Base-by-base conservation (phyloP, 2,888 invertebrate species). In the Eulithis prunata region DNA sequence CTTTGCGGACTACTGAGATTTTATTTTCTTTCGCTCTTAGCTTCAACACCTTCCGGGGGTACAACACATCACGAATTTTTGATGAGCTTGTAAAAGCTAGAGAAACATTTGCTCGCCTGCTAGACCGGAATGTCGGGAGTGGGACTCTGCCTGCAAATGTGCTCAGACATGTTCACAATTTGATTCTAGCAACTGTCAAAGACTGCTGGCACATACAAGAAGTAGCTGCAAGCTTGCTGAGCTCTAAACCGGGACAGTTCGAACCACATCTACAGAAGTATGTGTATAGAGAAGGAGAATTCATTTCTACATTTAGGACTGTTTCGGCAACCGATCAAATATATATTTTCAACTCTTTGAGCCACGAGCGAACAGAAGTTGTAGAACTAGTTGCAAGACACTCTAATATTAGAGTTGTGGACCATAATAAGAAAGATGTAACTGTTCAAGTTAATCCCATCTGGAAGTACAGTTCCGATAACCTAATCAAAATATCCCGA, bases 41-140 rank as follows among this genome's bases (percentile, higher is more conserved):
- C 80, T 94, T 94, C 8, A 96, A 86, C 58, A 76, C 76, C 10
- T 86, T 89, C 95, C 6, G 94, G 94, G 66, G 95, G 94, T 82
- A 93, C 81, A 82, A 94, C 83, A 75, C 87, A 82, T 77, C 93
- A 75, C 73, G 94, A 92, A 76, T 95, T 94, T 78, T 94, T 94
- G 73, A 78, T 4, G 76, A 80, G 8, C 72, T 91, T 54, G 61
- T 95, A 94, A 91, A 94, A 95, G 64, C 95, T 94, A 82, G 97
- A 95, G 85, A 95, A 96, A 78, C 95, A 94, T 93, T 98, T 62
- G 98, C 97, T 0, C 93, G 99, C 32, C 97, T 99, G 78, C 97
- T 98, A 83, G 99, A 99, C 86, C 98, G 99, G 80, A 98, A 99
- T 84, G 99, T 98, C n/a, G 97, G 97, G 62, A 98, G 99, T 0